Evolutionary conservation across 1,140 invertebrate species (phyloP), one percentile per base, ranked within the genome.

Genomic region (Drosophila sturtevanti): DNA sequence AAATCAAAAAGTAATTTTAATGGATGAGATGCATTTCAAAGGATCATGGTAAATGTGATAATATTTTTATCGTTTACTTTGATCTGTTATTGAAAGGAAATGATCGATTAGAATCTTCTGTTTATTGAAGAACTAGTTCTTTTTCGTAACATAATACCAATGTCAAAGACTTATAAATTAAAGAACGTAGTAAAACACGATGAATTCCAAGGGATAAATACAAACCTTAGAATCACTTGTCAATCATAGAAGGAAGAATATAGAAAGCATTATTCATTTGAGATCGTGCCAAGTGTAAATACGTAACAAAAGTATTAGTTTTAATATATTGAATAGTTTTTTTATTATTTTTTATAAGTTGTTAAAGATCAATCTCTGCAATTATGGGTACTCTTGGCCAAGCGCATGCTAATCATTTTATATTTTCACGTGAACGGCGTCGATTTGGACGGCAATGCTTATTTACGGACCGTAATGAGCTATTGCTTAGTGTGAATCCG

Each of bases 401-500:
- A 16, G 24, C n/a, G 16, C 18, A 48, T 48, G 63, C 41, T 18
- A 89, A 89, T 59, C 69, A 79, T 24, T 68, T 72, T 54, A 73
- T 78, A 7, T 14, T 81, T 4, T 60, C 94, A 14, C 96, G 94
- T 81, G 94, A 94, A 60, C 93, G 96, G 65, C 93, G 93, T 48
- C 93, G 95, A 72, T 96, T 96, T 91, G 96, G 95, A 5, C 94
- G 93, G 68, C 94, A 95, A 81, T 95, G 94, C 74, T 92, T 95
- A 48, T 97, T 98, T 91, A 93, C 94, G 18, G 96, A 98, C 91
- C 92, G 93, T 72, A 94, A 95, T 10, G 95, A 97, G 89, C 79
- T 97, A 16, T 93, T 96, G 76, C 94, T 95, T 4, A 95, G 96
- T 86, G 95, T 97, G 71, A 92, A 94, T 31, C 89, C 90, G 16